These are phyloP conservation scores for Neodiprion fabricii DNA, from an alignment of 1,140 invertebrate species.

Conservation along the genomic window DNA sequence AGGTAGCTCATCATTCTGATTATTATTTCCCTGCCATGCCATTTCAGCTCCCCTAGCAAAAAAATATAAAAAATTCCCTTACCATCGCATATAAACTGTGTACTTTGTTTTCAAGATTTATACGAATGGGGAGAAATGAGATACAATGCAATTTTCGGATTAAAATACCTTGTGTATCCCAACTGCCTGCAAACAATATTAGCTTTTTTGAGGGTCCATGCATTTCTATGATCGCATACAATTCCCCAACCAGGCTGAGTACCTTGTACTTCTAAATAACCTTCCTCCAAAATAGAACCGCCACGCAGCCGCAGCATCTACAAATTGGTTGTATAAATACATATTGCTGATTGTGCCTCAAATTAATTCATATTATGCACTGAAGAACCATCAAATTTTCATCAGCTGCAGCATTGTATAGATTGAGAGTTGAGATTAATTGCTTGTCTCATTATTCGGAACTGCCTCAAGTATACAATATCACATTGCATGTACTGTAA, in stretches of 20 bases:
- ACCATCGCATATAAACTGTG: conserved; percentile 5
- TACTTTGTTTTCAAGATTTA: neutral
- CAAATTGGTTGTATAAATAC: conserved; percentile 25
- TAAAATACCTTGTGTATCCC: conserved; percentile 60
- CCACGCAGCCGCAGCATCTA: conserved; percentile 62
- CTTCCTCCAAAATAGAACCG: conserved; percentile 59
- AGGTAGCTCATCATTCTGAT: conserved; percentile 37
- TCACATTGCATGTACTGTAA: neutral
- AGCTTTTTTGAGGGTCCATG: conserved; percentile 64
- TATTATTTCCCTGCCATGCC: conserved; percentile 61
- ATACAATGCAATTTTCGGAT: no score
- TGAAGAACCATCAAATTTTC: no score
- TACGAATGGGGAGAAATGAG: no score
- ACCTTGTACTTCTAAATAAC: conserved; percentile 64
- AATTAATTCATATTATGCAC: no score
- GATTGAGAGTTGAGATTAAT: no score
- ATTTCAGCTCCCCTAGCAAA: conserved; percentile 60
- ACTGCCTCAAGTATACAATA: no score
- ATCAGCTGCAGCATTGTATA: no score
- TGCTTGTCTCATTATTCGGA: no score
- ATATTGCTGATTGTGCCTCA: no score
- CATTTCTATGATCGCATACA: conserved; percentile 60
- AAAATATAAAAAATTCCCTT: conserved; percentile 26
- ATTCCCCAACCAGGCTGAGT: conserved; percentile 60
- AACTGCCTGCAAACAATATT: conserved; percentile 64